phyloP scores from a whole-genome alignment of 1,140 invertebrate genomes.

The Andricus grossulariae region DNA sequence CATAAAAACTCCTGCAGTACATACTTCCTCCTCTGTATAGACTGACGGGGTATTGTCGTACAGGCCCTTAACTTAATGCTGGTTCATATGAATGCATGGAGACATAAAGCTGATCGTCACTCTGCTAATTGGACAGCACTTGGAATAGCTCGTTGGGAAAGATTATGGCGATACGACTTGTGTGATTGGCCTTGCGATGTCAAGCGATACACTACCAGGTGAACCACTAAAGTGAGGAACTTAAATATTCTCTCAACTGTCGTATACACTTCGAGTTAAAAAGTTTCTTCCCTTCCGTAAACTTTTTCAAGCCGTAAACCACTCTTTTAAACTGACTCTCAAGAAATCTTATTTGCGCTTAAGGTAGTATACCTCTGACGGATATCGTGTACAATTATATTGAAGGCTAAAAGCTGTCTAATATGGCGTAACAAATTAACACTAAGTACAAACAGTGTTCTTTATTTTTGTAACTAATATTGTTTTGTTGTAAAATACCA shows the following conservation, averaged over 20 bases:
- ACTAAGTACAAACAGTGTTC: neutral
- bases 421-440: neutral
- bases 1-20: constrained; percentile 2
- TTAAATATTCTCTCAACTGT: constrained; percentile 36
- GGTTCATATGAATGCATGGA: constrained; percentile 44
- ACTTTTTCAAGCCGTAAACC: neutral
- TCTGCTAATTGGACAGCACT: constrained; percentile 54
- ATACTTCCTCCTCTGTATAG: neutral
- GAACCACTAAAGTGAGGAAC: constrained; percentile 49
- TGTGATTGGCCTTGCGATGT: constrained; percentile 52
- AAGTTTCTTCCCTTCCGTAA: constrained; percentile 29
- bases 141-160: constrained; percentile 51
- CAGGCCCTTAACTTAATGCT: neutral
- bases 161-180: constrained; percentile 53
- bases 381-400: neutral
- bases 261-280: constrained; percentile 48
- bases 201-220: constrained; percentile 47
- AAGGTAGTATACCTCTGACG: neutral
- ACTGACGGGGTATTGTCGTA: too few species aligned
- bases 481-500: too few species aligned
- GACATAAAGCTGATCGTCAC: constrained; percentile 51
- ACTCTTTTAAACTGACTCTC: neutral
- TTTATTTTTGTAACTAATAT: too few species aligned
- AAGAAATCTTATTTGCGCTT: neutral
- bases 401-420: neutral